These are phyloP conservation scores for Globodera rostochiensis DNA, from an alignment of 1,140 invertebrate genomes.

Conservation along the genomic window DNA sequence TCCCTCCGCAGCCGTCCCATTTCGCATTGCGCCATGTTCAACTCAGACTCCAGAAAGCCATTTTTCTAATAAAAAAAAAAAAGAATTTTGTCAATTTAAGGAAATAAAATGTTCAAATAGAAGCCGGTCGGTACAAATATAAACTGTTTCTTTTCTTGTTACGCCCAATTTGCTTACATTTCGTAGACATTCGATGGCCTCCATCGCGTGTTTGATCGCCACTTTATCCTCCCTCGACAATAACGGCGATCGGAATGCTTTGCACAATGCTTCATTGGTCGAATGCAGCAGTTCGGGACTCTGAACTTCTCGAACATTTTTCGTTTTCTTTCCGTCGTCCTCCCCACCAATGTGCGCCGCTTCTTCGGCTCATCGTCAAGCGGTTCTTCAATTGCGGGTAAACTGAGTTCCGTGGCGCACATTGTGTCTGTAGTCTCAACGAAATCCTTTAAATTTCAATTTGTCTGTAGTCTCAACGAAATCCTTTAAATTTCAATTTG, in stretches of 20 bases:
- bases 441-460: background rate
- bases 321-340: background rate
- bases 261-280: background rate
- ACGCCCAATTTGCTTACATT: constrained; percentile 16
- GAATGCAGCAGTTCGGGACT: background rate
- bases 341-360: constrained; percentile 7
- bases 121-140: too few species aligned
- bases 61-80: constrained; percentile 23
- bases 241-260: constrained; percentile 1
- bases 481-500: background rate
- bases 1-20: constrained; percentile 32
- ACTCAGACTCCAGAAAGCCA: constrained; percentile 34
- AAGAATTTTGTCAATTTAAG: too few species aligned
- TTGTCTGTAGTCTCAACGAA: background rate
- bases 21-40: constrained; percentile 54
- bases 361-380: constrained; percentile 3
- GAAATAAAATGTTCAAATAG: too few species aligned
- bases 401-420: background rate
- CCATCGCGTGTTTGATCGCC: constrained; percentile 30
- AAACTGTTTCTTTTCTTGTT: too few species aligned
- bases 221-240: constrained; percentile 8
- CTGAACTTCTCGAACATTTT: background rate
- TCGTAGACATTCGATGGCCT: constrained; percentile 34
- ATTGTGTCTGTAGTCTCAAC: background rate
- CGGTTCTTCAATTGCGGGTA: background rate